These are phyloP conservation scores for Cyrtodaria siliqua DNA, from an alignment of 2,888 invertebrate genomes.

Conservation along the genomic window DNA sequence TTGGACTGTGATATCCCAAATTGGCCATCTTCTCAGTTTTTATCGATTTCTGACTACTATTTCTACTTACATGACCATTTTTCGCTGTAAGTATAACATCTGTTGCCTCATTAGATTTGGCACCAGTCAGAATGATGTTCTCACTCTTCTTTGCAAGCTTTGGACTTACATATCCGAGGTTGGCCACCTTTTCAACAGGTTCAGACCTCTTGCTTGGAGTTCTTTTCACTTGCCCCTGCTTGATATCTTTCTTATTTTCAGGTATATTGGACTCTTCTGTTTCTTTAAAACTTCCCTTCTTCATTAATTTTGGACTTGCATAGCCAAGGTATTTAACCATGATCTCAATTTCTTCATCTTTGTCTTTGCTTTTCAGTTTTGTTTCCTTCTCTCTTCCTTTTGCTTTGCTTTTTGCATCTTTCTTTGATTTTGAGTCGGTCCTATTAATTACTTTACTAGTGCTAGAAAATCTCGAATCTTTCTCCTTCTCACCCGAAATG, in stretches of 20 bases:
- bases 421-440: constrained; percentile 15
- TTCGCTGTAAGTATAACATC: no score
- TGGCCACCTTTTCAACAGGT: constrained; percentile 30
- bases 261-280: constrained; percentile 4
- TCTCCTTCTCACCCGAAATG: not conserved
- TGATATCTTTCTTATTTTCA: not conserved
- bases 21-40: no score
- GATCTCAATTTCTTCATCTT: constrained; percentile 23
- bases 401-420: not conserved
- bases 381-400: not conserved
- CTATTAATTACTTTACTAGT: constrained; percentile 28
- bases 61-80: no score
- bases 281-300: constrained; percentile 10
- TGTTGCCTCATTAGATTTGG: not conserved
- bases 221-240: not conserved
- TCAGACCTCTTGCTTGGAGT: not conserved
- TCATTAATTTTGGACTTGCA: constrained; percentile 34
- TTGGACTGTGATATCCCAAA: constrained; percentile 27
- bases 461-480: constrained; percentile 16
- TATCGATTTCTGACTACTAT: no score
- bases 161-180: constrained; percentile 33
- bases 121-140: constrained; percentile 23
- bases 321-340: constrained; percentile 48
- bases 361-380: not conserved
- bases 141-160: constrained; percentile 21